These are phyloP conservation scores for Edolisoma coerulescens DNA, from an alignment of 2,113 vertebrate genomes.

Conservation along the genomic window DNA sequence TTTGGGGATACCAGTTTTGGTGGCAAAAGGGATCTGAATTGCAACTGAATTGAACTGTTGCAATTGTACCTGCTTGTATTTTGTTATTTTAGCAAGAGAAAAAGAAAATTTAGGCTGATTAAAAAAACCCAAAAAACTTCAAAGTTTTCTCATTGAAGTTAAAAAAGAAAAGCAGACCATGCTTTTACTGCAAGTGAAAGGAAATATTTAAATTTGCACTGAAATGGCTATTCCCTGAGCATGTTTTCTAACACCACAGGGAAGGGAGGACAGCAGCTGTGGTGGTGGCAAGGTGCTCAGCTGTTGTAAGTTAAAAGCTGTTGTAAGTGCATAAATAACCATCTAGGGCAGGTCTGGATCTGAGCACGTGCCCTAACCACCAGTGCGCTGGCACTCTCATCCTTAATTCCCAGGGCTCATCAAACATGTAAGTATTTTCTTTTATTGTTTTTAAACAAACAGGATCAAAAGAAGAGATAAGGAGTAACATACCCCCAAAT, in stretches of 20 bases:
- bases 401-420: background rate
- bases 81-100: background rate
- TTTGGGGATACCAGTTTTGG: background rate
- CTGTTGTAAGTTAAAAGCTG: background rate
- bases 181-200: background rate
- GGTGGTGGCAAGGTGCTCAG: background rate
- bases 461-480: background rate
- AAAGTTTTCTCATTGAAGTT: background rate
- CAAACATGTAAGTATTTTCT: background rate
- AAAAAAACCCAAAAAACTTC: fast-evolving
- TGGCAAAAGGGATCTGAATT: background rate
- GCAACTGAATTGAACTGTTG: background rate
- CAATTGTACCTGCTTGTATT: background rate
- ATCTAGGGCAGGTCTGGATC: background rate
- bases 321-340: background rate
- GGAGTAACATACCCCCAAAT: background rate
- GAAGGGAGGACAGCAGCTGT: background rate
- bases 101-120: background rate
- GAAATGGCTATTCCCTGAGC: background rate
- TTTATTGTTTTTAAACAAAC: background rate
- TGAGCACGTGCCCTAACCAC: background rate
- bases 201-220: background rate
- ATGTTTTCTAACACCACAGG: background rate
- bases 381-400: fast-evolving
- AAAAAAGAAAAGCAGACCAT: background rate